Conservation (phyloP, 2,113 vertebrate genomes). For the Hydropotes inermis region DNA sequence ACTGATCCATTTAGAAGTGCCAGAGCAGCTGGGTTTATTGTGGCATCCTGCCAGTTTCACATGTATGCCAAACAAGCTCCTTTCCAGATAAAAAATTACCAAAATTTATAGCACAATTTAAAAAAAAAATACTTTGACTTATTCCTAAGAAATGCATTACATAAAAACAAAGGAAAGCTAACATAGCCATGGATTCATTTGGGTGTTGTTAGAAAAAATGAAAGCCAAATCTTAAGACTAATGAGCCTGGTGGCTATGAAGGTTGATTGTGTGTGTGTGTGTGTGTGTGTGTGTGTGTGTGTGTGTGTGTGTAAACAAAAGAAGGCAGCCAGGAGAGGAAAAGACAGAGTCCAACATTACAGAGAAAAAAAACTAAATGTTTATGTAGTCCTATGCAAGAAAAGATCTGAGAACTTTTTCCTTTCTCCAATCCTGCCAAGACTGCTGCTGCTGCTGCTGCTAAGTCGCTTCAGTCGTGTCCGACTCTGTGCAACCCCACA, state of each 20-base stretch:
- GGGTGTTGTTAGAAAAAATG: background rate
- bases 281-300: background rate
- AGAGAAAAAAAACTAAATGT: background rate
- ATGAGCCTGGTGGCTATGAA: background rate
- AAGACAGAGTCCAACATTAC: background rate
- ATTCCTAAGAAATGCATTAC: background rate
- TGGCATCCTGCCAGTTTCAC: background rate
- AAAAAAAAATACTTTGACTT: background rate
- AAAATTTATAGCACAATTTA: background rate
- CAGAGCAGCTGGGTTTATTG: background rate
- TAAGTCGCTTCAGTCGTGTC: background rate
- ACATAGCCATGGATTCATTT: background rate
- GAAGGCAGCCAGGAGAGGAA: background rate
- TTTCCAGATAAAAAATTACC: background rate
- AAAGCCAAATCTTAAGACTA: background rate
- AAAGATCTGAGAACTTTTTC: background rate
- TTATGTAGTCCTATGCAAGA: background rate
- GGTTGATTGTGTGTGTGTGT: background rate
- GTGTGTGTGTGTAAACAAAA: background rate
- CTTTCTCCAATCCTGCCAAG: background rate
- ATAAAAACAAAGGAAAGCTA: background rate
- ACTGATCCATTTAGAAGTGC: background rate
- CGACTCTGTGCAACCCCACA: fast-evolving
- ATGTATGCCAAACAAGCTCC: background rate
- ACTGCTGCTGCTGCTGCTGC: background rate